phyloP scores from a whole-genome alignment of 1,140 invertebrate species.

The Oncopodura yosiiana region DNA sequence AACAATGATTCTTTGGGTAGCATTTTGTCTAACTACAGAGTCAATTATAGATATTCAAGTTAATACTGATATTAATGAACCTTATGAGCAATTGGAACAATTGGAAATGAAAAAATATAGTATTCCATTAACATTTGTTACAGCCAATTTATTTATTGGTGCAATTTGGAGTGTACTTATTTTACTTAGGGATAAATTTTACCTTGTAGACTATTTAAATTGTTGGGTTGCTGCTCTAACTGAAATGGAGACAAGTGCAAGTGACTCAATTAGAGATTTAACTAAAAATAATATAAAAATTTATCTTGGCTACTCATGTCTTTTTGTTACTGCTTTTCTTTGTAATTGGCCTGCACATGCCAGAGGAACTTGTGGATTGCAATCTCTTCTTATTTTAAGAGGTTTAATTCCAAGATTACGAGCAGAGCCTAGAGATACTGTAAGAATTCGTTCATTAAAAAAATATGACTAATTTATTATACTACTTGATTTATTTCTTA shows the following conservation, averaged over 20 bases:
- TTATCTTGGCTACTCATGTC: neutral
- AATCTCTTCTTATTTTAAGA: slow-evolving; percentile 8
- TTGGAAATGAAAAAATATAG: slow-evolving; percentile 3
- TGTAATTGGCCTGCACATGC: neutral
- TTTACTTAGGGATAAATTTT: slow-evolving; percentile 18
- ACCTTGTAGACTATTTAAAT: slow-evolving; percentile 21
- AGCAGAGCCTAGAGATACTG: no score
- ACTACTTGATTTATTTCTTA: no score
- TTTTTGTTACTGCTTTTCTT: neutral
- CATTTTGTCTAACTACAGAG: neutral
- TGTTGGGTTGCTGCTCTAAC: slow-evolving; percentile 15
- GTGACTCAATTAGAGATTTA: neutral
- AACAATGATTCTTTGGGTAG: slow-evolving; percentile 4
- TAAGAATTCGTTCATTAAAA: no score
- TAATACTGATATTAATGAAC: neutral
- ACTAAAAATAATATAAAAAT: neutral
- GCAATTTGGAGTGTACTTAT: slow-evolving; percentile 20
- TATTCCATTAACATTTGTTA: neutral
- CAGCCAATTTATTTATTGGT: slow-evolving; percentile 3
- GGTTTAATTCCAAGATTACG: neutral
- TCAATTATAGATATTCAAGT: neutral
- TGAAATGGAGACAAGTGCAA: slow-evolving; percentile 28
- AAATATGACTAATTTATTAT: no score
- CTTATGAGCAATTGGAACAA: neutral
- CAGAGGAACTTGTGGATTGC: neutral